Evolutionary conservation across 2,888 invertebrate genomes (phyloP), one percentile per base, ranked within the genome.

Genomic region (Heliothis peltigera): DNA sequence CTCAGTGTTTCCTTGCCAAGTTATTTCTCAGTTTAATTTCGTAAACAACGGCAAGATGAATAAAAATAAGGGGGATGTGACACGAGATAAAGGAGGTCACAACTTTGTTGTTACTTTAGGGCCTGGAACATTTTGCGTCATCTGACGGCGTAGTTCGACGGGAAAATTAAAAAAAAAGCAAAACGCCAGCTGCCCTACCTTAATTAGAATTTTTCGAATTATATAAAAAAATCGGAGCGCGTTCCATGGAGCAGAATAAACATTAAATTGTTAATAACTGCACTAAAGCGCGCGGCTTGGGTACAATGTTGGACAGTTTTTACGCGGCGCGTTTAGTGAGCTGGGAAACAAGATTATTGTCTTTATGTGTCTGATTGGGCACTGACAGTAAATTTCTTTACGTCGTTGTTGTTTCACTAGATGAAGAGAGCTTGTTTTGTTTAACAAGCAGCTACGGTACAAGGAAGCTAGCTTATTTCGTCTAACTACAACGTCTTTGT

Each of bases 171-270:
- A 94, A 86, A n/a, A 81, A 92, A 91, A 89, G 78, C 80, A 56
- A 67, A 59, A 88, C 87, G 89, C 90, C 94, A 93, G 91, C 91
- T 94, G 94, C 81, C 86, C 79, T n/a, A 80, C 84, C 89, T 90
- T 94, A 93, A 94, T 93, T 94, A 94, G 91, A 94, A 91, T 94
- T 92, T 93, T 92, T 89, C 88, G 91, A 93, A 94, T 94, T 89
- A 91, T 88, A 91, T 85, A 87, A 87, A 86, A 83, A 80, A 87
- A 85, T 85, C 75, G 78, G 71, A 75, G 83, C 80, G 84, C 86
- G 84, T 87, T 87, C 84, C 81, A 64, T 63, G 69, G n/a, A n/a
- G 60, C 22, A 43, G 58, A 63, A 73, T 71, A 75, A 32, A 78
- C 82, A 77, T 83, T 83, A 84, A 85, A 86, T 84, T 85, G 81